Percentiles rank a stretch among this genome's conserved stretches.
These are phyloP conservation scores for Notechis scutatus DNA, from an alignment of 2,113 vertebrate genomes.

Conservation along the genomic window DNA sequence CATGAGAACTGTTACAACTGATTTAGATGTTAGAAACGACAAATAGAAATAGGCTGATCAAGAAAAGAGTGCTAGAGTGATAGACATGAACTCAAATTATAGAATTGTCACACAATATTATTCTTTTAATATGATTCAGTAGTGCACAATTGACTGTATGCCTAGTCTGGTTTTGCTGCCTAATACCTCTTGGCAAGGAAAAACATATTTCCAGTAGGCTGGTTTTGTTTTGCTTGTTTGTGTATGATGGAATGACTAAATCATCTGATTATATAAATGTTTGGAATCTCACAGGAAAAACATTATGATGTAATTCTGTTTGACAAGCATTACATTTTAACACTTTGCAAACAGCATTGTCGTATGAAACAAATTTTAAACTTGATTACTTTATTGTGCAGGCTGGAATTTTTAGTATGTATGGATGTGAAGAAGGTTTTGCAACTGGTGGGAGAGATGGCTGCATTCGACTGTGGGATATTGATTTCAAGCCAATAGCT, in stretches of 20 bases:
- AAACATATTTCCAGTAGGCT: background rate
- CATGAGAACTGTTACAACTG: background rate
- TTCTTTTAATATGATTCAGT: background rate
- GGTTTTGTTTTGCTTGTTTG: background rate
- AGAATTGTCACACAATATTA: background rate
- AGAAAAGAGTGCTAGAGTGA: background rate
- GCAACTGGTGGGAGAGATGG: conserved; percentile 94
- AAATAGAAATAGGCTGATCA: background rate
- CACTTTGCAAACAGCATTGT: background rate
- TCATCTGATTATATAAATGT: background rate
- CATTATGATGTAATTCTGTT: background rate
- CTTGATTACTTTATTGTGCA: conserved; percentile 57
- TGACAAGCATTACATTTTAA: background rate
- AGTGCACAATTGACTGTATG: background rate
- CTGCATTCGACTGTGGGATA: conserved; percentile 93
- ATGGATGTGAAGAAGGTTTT: conserved; percentile 93
- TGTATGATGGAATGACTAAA: background rate
- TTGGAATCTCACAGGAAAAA: background rate
- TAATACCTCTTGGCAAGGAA: background rate
- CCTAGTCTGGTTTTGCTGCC: background rate
- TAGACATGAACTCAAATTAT: background rate
- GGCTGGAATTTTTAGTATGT: conserved; percentile 98
- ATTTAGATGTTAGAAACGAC: background rate
- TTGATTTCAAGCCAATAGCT: conserved; percentile 95
- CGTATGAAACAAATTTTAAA: conserved; percentile 20